A percentile compares a stretch with the other conserved stretches of the same genome.
Conservation (phyloP, 2,113 vertebrate genomes). For the Odontesthes bonariensis region DNA sequence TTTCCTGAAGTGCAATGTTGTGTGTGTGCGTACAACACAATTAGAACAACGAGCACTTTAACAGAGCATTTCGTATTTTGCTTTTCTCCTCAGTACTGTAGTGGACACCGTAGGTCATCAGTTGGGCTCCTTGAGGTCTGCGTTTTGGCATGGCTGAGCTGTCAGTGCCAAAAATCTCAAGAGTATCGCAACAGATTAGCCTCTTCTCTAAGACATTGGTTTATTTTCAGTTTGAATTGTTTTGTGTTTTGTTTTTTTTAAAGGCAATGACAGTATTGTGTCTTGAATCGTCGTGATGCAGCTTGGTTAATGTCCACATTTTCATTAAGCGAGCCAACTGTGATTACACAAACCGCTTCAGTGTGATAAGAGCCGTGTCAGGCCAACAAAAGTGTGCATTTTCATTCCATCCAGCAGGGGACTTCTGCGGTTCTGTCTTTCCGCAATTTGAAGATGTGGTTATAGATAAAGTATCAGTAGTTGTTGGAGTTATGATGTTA, state of each 20-base stretch:
- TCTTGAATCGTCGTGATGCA: constrained; percentile 34
- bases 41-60: constrained; percentile 29
- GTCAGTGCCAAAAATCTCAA: not conserved
- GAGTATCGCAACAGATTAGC: constrained; percentile 19
- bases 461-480: constrained; percentile 28
- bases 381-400: constrained; percentile 25
- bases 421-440: constrained; percentile 15
- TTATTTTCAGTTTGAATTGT: constrained; percentile 20
- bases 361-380: constrained; percentile 22
- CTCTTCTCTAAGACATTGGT: constrained; percentile 7
- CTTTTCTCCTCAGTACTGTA: not conserved
- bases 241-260: not conserved
- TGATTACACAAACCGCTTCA: constrained; percentile 33
- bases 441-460: constrained; percentile 22
- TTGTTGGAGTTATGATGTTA: constrained; percentile 51
- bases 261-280: constrained; percentile 47
- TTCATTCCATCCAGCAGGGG: constrained; percentile 52
- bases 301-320: constrained; percentile 40
- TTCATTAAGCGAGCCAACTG: constrained; percentile 49
- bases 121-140: constrained; percentile 19
- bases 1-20: constrained; percentile 44
- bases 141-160: not conserved
- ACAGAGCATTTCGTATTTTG: constrained; percentile 22
- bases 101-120: constrained; percentile 17
- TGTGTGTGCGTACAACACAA: constrained; percentile 27